Base-by-base conservation (phyloP, 2,113 vertebrate genomes). In the Bambusicola thoracicus region DNA sequence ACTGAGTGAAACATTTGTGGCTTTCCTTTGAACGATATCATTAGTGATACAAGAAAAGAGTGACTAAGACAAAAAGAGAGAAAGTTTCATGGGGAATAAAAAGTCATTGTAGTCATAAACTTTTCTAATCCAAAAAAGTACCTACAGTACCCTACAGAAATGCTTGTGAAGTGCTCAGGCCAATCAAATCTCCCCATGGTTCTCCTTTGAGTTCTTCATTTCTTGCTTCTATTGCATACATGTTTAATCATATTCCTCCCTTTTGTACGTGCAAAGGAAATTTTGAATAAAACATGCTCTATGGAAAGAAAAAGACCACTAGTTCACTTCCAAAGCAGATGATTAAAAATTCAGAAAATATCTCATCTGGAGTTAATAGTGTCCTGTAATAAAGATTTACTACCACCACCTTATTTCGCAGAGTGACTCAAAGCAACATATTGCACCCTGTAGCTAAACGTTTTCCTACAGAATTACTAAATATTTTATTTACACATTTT, bases 201-300 rank as follows among this genome's bases (percentile, higher is more conserved):
- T 87, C 48, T 89, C 55, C 80, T 95, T 93, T 96, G 69, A 95
- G 94, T 94, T 94, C 91, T 89, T 94, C 94, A 93, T 95, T 92
- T 88, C 79, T 69, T 38, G 36, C 38, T 93, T 93, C 95, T 93
- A 32, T 75, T 76, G 56, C 51, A 95, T 93, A 32, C 87, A 94
- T 94, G 92, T 85, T 94, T 97, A 95, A 96, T 93, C 76, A 85
- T 61, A 78, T 40, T 81, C 56, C 21, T 92, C 32, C 87, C 49
- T 94, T 95, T 78, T 82, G 61, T 89, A 81, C 77, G 88, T 91
- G 87, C 72, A 92, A 89, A 91, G 43, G 53, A 89, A 90, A 74
- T 85, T 85, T 95, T 81, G 85, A 95, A 94, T 93, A 83, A 89
- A 92, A 62, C 43, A 81, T 89, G 38, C 22, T 87, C 43, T 85